Percentiles rank a stretch among this genome's conserved stretches.
Conservation (phyloP, 2,113 vertebrate genomes). For the Vulpes lagopus region DNA sequence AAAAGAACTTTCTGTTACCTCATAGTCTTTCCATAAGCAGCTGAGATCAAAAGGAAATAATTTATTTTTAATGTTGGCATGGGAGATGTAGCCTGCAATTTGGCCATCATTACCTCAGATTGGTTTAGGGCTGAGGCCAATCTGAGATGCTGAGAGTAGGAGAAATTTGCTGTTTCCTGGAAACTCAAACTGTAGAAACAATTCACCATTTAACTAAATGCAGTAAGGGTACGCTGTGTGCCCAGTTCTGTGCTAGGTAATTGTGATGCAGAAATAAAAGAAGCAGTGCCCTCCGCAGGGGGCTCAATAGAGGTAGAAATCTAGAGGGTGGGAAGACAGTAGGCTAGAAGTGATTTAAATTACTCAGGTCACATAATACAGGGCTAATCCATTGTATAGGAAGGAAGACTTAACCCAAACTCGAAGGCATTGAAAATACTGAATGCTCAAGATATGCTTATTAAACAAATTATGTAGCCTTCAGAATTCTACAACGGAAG, state of each 20-base stretch:
- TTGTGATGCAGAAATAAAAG: not conserved
- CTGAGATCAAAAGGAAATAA: constrained; percentile 38
- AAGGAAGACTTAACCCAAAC: not conserved
- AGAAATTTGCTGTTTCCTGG: not conserved
- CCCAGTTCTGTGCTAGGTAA: not conserved
- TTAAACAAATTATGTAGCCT: not conserved
- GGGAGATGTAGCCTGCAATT: not conserved
- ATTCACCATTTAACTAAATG: not conserved
- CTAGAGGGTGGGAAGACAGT: too few relatives aligned
- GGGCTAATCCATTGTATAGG: not conserved
- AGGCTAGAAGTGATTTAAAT: not conserved
- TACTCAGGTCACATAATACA: not conserved
- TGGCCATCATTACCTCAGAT: not conserved
- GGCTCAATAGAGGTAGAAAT: not conserved
- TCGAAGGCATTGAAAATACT: not conserved
- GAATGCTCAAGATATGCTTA: not conserved
- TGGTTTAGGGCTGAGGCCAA: not conserved
- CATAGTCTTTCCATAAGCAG: not conserved
- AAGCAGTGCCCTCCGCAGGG: not conserved
- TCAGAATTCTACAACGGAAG: not conserved
- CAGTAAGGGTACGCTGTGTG: not conserved
- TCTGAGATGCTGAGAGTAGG: not conserved
- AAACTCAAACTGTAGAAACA: not conserved
- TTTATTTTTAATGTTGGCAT: not conserved
- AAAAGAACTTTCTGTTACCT: constrained; percentile 53